These are phyloP conservation scores for Morelia viridis DNA, from an alignment of 2,797 vertebrate genomes.

Conservation along the genomic window DNA sequence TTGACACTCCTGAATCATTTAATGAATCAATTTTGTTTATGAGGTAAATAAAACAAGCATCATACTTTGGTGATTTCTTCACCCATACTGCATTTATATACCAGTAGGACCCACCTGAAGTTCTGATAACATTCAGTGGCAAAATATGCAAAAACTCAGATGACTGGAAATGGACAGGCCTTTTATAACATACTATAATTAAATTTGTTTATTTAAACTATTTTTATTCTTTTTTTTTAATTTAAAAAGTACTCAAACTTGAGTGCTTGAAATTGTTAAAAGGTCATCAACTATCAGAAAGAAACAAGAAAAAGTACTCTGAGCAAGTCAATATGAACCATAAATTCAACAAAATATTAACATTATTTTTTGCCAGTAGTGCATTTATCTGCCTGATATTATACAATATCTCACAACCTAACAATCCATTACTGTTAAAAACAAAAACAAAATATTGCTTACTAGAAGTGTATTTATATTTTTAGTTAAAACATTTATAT, in stretches of 20 bases:
- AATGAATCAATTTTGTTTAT: neutral
- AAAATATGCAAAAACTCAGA: neutral
- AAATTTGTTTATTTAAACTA: neutral
- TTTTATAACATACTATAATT: neutral
- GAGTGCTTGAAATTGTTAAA: neutral
- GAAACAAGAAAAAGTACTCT: neutral
- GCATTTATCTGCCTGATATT: neutral
- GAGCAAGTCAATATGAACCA: neutral
- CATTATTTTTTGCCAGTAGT: neutral
- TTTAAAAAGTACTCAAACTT: neutral
- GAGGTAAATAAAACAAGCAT: neutral
- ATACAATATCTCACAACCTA: neutral
- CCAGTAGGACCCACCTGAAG: neutral
- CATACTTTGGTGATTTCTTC: neutral
- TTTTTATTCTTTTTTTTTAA: neutral
- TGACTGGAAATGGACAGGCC: neutral
- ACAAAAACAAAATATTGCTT: neutral
- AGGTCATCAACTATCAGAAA: neutral
- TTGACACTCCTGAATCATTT: neutral
- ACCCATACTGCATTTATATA: neutral
- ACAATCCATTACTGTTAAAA: neutral
- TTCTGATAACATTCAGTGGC: neutral
- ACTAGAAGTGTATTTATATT: neutral
- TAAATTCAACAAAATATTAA: neutral
- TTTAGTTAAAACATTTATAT: neutral